Evolutionary conservation across 2,797 vertebrate genomes (phyloP).

Genomic region (Crenichthys baileyi): DNA sequence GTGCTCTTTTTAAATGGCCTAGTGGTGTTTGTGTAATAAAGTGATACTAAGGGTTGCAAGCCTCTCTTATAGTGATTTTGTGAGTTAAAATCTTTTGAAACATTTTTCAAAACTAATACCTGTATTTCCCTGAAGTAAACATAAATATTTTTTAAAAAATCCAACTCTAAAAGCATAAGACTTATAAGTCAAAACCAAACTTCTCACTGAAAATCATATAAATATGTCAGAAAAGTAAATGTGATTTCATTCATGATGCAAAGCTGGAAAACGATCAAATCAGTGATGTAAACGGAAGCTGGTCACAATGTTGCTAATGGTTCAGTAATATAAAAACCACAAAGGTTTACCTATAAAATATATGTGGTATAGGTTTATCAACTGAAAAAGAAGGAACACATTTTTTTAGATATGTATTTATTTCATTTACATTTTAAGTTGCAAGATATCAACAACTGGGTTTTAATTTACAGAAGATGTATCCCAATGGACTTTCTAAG

Average conservation of each 20-base stretch:
- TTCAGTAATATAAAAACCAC: not conserved
- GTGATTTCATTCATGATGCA: not conserved
- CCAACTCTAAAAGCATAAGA: not conserved
- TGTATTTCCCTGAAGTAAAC: not conserved
- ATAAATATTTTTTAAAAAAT: too few relatives aligned
- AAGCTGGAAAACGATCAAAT: not conserved
- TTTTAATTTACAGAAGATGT: constrained; percentile 38
- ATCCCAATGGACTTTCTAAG: constrained; percentile 56
- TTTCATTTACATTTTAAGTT: too few relatives aligned
- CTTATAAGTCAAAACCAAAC: not conserved
- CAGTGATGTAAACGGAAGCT: not conserved
- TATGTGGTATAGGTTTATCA: not conserved
- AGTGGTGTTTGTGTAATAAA: not conserved
- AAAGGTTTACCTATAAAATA: not conserved
- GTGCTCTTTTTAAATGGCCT: not conserved
- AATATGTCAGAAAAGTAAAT: not conserved
- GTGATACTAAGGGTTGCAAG: too few relatives aligned
- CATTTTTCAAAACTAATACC: not conserved
- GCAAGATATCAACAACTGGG: constrained; percentile 30
- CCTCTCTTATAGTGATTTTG: too few relatives aligned
- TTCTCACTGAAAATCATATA: not conserved
- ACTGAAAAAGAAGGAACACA: not conserved
- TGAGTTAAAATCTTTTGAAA: too few relatives aligned
- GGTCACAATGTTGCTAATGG: not conserved
- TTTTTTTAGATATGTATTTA: not conserved